Base-by-base conservation (phyloP, 2,113 vertebrate genomes). In the Melanerpes formicivorus region DNA sequence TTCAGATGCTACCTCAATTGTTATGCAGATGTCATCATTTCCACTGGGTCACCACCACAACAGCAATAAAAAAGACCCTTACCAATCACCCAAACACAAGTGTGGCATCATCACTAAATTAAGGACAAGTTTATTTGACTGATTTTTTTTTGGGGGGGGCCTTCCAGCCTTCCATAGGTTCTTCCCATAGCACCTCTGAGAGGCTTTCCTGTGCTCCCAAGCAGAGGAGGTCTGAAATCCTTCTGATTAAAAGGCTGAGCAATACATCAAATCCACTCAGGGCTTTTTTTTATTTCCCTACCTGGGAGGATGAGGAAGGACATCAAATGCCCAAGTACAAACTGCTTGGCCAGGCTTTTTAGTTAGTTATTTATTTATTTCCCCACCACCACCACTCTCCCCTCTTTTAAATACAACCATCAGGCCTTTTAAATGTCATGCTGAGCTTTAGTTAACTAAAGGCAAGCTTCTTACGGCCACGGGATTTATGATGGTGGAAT, bases 1-100 rank as follows among this genome's bases (percentile, higher is more conserved):
- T 96, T 98, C 97, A 97, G 97, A 97, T 96, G 97, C 80, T 97
- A 63, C 97, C 97, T 96, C 95, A 70, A 95, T 96, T 97, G 94
- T 97, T 29, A 97, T 97, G 97, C 95, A 97, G 96, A 97, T 97
- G 94, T 62, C 70, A 63, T 65, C 86, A 30, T 46, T 48, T 34
- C 21, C 80, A 44, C 63, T 55, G 26, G 27, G 27, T 22, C 52
- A 26, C 54, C 25, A 55, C 11, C 25, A 54, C 25, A 55, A 54
- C 52, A 34, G 22, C 52, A 18, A 52, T 14, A 55, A 30, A 29
- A 17, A 17, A 18, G 93, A 67, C 74, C 87, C 82, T 46, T 9
- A 64, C 60, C 89, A 50, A 42, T 46, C 46, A 91, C 67, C 93
- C 13, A 11, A 91, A 81, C 69, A 25, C 14, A 55, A 67, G 80